Conservation (phyloP, 2,888 invertebrate genomes). For the Chromoteleia sp. region DNA sequence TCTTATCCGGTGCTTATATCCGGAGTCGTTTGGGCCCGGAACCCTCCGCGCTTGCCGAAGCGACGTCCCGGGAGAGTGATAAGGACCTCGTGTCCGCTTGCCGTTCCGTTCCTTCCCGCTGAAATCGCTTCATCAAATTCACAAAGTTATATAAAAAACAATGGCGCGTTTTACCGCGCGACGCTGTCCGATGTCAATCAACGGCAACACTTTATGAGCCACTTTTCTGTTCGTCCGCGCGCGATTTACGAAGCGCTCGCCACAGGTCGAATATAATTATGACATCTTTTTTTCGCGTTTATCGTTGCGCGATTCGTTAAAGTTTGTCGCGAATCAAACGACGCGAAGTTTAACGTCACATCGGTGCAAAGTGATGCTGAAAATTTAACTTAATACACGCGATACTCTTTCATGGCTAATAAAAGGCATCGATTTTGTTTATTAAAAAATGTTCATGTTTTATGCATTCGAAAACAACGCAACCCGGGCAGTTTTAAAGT, state of each 20-base stretch:
- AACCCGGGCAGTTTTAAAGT: too few relatives aligned
- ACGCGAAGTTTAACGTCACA: conserved; percentile 11
- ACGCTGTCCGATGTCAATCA: conserved; percentile 44
- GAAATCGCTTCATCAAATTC: conserved; percentile 69
- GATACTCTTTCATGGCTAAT: neutral
- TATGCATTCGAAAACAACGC: neutral
- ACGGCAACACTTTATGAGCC: conserved; percentile 47
- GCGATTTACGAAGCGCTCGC: conserved; percentile 15
- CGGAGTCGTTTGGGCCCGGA: conserved; percentile 77
- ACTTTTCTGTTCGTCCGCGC: conserved; percentile 43
- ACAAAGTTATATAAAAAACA: conserved; percentile 65
- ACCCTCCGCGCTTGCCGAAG: conserved; percentile 70
- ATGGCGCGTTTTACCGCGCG: conserved; percentile 41
- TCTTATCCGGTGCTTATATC: conserved; percentile 81
- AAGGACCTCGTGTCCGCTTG: conserved; percentile 72
- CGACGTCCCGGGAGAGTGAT: conserved; percentile 71
- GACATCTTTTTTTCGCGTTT: conserved; percentile 15
- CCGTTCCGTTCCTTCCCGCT: conserved; percentile 66
- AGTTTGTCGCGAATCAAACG: conserved; percentile 12
- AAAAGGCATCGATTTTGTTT: conserved; percentile 12
- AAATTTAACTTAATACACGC: conserved; percentile 1
- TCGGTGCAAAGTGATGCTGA: conserved; percentile 1
- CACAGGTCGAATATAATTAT: conserved; percentile 18
- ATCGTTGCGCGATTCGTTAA: conserved; percentile 9
- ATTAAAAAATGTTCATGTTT: neutral